Evolutionary conservation across 2,113 vertebrate species (phyloP), one percentile per base, ranked within the genome.

Genomic region (Labrus mixtus): DNA sequence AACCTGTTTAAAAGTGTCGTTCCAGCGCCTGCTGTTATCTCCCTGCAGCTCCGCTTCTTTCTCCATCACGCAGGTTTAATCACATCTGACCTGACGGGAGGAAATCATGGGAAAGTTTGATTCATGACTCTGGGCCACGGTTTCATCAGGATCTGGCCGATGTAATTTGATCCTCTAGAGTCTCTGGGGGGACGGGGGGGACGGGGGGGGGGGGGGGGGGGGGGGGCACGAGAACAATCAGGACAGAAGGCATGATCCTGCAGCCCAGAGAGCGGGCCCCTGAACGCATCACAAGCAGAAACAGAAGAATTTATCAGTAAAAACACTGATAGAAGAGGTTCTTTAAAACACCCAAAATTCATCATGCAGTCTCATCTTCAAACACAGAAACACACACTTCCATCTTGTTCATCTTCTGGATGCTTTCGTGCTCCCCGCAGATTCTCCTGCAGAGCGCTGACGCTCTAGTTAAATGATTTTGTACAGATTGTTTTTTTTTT

Each of bases 121-220:
- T 56, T 55, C 46, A 85, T 79, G 55, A 69, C 54, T 55, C 22
- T 12, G 48, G 69, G 74, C 74, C 23, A 36, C 51, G 25, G 60
- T 80, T 76, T 82, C 76, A 87, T 85, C 73, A 55, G 62, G 71
- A 43, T 53, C 62, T 41, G 68, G 56, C 51, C 33, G 10, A 55
- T 72, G 70, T 78, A 73, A 89, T 78, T 66, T 58, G 63, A 82
- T 78, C 70, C 45, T 17, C 17, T 9, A 4, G 20, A 58, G 58
- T 80, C 62, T 76, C 51, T 45, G 12, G 60, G 70, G 76, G 20
- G 6, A n/a, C n/a, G 4, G 13, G 12, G 2, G 9, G 22, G 7
- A n/a, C n/a, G 4, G 12, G 15, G 1, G 10, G 36, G n/a, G n/a
- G 76, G 20, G 6, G 4, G 13, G 12, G 2, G 9, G 22, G 7